Conservation (phyloP, 2,797 vertebrate genomes). For the Limosa lapponica region DNA sequence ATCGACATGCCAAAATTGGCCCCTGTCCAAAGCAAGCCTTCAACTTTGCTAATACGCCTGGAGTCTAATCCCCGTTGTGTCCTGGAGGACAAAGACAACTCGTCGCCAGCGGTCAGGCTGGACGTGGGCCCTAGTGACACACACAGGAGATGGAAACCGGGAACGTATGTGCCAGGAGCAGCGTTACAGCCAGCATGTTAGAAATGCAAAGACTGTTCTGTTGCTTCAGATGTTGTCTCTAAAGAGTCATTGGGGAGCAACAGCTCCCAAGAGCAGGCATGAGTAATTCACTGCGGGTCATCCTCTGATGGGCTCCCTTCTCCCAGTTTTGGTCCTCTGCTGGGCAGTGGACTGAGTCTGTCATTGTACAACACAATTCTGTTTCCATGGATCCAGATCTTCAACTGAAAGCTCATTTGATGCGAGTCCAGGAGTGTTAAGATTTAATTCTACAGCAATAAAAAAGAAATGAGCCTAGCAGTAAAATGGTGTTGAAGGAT, state of each 20-base stretch:
- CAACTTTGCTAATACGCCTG: neutral
- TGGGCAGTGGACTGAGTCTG: neutral
- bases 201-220: neutral
- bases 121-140: neutral
- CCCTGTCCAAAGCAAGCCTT: slow-evolving; percentile 37
- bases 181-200: neutral
- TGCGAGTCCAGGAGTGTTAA: neutral
- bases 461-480: neutral
- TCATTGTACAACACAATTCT: rapidly evolving
- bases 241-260: neutral
- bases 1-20: slow-evolving; percentile 57
- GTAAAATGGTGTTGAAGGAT: neutral
- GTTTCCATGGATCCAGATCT: neutral
- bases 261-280: neutral
- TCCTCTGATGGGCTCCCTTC: neutral
- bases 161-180: neutral
- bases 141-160: neutral
- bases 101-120: neutral
- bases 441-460: neutral
- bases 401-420: neutral
- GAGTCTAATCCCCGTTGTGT: neutral
- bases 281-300: neutral
- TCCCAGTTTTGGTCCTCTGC: neutral
- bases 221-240: neutral
- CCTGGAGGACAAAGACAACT: neutral